phyloP scores from a whole-genome alignment of 2,113 vertebrate genomes.

The Dromas ardeola region DNA sequence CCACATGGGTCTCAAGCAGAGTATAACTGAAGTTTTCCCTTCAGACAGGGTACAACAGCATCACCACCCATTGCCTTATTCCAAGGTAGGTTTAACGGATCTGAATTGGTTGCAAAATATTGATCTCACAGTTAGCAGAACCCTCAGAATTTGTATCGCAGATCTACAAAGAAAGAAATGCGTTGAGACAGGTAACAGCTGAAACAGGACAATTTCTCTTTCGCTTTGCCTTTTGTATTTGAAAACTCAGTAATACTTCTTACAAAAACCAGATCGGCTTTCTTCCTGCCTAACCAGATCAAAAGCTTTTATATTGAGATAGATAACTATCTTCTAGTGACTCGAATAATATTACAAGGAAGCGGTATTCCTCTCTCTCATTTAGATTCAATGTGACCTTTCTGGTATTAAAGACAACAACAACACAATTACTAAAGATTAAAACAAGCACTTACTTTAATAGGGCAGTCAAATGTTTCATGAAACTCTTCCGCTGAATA shows the following conservation, averaged over 20 bases:
- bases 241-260: slow-evolving; percentile 1
- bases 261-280: neutral
- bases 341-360: slow-evolving; percentile 5
- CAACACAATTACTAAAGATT: slow-evolving; percentile 25
- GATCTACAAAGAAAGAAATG: neutral
- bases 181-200: neutral
- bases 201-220: slow-evolving; percentile 23
- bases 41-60: neutral
- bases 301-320: slow-evolving; percentile 32
- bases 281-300: slow-evolving; percentile 24
- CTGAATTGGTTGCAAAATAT: neutral
- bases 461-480: slow-evolving; percentile 95
- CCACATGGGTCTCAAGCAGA: neutral
- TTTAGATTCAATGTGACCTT: slow-evolving; percentile 28
- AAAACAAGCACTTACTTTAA: slow-evolving; percentile 88
- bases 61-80: neutral
- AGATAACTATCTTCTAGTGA: slow-evolving; percentile 16
- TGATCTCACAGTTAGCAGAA: neutral
- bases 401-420: slow-evolving; percentile 34
- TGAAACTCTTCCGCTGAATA: slow-evolving; percentile 96
- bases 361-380: neutral
- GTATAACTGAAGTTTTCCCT: neutral
- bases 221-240: neutral
- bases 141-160: neutral
- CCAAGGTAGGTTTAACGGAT: neutral